Conservation (phyloP, 2,888 invertebrate species). For the Pristionchus arcanus region DNA sequence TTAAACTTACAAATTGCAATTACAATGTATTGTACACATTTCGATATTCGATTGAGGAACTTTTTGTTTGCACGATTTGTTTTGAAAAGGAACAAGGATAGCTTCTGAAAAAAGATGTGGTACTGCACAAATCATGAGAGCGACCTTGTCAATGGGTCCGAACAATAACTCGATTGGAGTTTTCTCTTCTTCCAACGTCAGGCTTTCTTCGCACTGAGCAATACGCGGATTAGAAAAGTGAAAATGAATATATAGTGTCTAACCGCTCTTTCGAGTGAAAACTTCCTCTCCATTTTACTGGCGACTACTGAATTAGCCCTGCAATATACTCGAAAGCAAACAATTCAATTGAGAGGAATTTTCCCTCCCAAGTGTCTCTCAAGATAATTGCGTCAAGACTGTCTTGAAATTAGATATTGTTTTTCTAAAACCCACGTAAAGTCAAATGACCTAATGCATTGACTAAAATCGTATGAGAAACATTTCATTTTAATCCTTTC, state of each 20-base stretch:
- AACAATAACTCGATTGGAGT: constrained; percentile 11
- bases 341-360: background rate
- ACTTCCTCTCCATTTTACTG: background rate
- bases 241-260: background rate
- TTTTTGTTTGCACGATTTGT: constrained; percentile 9
- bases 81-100: constrained; percentile 32
- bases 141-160: constrained; percentile 11
- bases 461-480: background rate
- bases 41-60: background rate
- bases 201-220: background rate
- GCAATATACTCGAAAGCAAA: background rate
- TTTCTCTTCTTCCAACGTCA: background rate
- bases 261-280: constrained; percentile 5
- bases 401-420: background rate
- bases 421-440: background rate
- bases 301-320: background rate
- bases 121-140: background rate
- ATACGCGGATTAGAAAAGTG: background rate
- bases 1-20: background rate
- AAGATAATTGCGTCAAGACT: background rate
- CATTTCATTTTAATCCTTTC: background rate
- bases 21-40: background rate
- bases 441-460: background rate
- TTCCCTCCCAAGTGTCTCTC: background rate
- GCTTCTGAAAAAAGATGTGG: background rate